Conservation (phyloP, 2,113 vertebrate genomes). For the Tenebrosternarchus preto region DNA sequence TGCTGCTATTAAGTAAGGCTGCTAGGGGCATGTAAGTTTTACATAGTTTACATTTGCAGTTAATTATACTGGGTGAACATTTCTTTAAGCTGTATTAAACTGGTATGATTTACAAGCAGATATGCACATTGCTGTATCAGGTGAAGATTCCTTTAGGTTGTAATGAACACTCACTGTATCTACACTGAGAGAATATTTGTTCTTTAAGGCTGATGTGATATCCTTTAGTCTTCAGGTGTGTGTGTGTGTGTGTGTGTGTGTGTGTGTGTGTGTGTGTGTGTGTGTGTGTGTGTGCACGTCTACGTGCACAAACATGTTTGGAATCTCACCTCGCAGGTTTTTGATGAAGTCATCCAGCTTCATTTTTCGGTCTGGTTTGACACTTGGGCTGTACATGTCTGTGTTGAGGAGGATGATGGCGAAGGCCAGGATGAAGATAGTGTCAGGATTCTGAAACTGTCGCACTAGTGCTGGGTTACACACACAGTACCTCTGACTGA, state of each 20-base stretch:
- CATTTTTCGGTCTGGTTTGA: conserved; percentile 96
- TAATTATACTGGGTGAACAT: background rate
- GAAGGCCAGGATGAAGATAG: conserved; percentile 97
- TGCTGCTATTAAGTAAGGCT: background rate
- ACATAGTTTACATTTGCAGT: background rate
- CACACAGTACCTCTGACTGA: conserved; percentile 93
- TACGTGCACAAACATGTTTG: conserved; percentile 25
- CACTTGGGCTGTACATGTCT: conserved; percentile 96
- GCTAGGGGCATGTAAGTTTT: background rate
- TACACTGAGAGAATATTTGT: too few species aligned
- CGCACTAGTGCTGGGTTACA: conserved; percentile 92
- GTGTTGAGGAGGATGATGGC: conserved; percentile 98
- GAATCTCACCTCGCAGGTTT: conserved; percentile 85
- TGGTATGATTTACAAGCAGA: background rate
- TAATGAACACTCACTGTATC: too few species aligned
- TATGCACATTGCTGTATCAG: background rate
- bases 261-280: background rate
- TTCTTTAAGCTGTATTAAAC: background rate
- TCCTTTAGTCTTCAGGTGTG: background rate
- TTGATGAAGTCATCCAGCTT: conserved; percentile 97
- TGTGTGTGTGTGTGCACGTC: background rate
- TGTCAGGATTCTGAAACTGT: conserved; percentile 96
- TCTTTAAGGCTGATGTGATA: too few species aligned
- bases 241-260: background rate
- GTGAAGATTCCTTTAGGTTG: too few species aligned